Percentiles rank a stretch among this genome's conserved stretches.
Evolutionary conservation across 1,140 invertebrate species (phyloP).

Genomic region (Akabosia matsudoensis): DNA sequence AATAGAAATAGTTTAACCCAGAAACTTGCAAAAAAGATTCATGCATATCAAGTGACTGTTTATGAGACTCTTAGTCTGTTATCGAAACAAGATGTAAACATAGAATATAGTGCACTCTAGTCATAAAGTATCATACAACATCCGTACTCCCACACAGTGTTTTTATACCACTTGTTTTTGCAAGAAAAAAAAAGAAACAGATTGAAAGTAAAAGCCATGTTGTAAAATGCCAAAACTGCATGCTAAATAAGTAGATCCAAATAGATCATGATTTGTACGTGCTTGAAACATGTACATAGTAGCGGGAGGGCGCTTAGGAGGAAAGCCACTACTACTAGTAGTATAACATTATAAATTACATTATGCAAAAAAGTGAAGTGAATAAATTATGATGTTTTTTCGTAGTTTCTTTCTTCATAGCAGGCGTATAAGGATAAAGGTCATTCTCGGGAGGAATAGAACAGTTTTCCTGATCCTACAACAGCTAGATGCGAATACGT

Average conservation of each 20-base stretch:
- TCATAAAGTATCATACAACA: background rate
- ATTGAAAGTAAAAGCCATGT: slow-evolving; percentile 9
- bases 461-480: too few relatives aligned
- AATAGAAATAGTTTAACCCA: too few relatives aligned
- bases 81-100: background rate
- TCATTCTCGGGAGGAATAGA: too few relatives aligned
- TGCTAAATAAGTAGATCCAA: slow-evolving; percentile 4
- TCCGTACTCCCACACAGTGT: background rate
- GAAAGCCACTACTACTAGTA: too few relatives aligned
- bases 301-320: background rate
- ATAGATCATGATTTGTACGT: background rate
- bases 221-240: slow-evolving; percentile 5
- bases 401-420: too few relatives aligned
- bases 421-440: too few relatives aligned
- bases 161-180: background rate
- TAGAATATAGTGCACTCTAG: background rate
- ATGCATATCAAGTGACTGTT: too few relatives aligned
- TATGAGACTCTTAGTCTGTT: too few relatives aligned
- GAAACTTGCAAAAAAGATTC: background rate
- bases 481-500: too few relatives aligned
- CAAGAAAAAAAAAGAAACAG: background rate
- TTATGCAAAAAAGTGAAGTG: too few relatives aligned
- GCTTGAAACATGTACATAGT: background rate
- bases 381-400: too few relatives aligned
- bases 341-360: too few relatives aligned